A percentile compares a stretch with the other conserved stretches of the same genome.
Evolutionary conservation across 2,888 invertebrate genomes (phyloP).

Genomic region (Loripinus fragilis): DNA sequence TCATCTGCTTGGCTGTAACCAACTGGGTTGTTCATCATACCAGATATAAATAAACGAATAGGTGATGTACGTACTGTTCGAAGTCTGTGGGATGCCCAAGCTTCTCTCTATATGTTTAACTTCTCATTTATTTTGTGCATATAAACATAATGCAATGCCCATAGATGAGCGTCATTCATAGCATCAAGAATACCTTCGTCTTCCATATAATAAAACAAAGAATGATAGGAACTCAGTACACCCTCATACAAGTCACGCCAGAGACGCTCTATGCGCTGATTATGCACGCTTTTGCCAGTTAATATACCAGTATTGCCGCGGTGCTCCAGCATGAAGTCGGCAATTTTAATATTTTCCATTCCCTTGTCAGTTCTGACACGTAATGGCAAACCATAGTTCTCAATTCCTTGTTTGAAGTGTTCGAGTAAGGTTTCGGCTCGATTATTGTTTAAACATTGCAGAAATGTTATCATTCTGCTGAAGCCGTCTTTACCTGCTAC

Average conservation of each 20-base stretch:
- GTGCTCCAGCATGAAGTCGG: constrained; percentile 32
- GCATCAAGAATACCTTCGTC: constrained; percentile 42
- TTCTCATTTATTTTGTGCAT: constrained; percentile 37
- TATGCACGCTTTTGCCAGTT: constrained; percentile 40
- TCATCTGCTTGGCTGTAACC: constrained; percentile 13
- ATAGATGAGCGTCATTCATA: constrained; percentile 35
- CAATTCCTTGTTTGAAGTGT: constrained; percentile 27
- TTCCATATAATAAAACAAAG: constrained; percentile 55
- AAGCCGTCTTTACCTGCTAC: constrained; percentile 52
- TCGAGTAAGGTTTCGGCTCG: constrained; percentile 42
- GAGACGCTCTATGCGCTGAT: constrained; percentile 48
- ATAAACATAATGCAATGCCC: constrained; percentile 40
- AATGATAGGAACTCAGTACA: constrained; percentile 40
- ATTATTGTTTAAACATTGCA: constrained; percentile 42
- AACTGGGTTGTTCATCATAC: constrained; percentile 21
- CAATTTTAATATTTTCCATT: constrained; percentile 42
- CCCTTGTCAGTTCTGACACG: constrained; percentile 41
- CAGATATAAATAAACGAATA: constrained; percentile 25
- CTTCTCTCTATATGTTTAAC: constrained; percentile 36
- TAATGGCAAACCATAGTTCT: constrained; percentile 31
- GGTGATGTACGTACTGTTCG: constrained; percentile 36
- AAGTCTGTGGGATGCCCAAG: constrained; percentile 43
- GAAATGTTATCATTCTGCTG: constrained; percentile 39
- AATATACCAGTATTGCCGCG: constrained; percentile 28
- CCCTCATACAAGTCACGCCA: constrained; percentile 55